Conservation (phyloP, 2,888 invertebrate species). For the Ichneumon xanthorius region DNA sequence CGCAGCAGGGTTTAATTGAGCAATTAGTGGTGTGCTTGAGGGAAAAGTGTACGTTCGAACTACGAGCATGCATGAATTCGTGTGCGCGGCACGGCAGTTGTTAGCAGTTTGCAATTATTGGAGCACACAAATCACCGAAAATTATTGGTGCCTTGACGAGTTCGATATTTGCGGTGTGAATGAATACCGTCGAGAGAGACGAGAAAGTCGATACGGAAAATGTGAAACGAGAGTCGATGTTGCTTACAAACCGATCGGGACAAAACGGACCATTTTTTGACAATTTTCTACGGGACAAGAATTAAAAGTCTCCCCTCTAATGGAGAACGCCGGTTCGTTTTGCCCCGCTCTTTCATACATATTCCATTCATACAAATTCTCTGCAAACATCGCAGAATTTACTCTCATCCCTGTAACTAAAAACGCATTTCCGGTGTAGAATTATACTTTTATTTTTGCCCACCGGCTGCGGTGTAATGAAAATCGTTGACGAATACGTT, state of each 20-base stretch:
- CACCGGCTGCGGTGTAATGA: background rate
- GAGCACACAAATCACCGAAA: slow-evolving; percentile 14
- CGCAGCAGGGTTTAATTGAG: slow-evolving; percentile 21
- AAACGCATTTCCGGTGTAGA: background rate
- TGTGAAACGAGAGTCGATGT: background rate
- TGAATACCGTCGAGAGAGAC: slow-evolving; percentile 14
- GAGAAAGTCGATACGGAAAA: slow-evolving; percentile 4
- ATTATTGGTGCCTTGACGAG: slow-evolving; percentile 24
- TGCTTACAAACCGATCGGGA: background rate
- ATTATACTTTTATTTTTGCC: background rate
- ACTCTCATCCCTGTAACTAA: background rate
- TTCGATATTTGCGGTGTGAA: slow-evolving; percentile 24
- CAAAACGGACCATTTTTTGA: background rate
- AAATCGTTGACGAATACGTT: background rate
- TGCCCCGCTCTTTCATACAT: background rate
- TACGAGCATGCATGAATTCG: background rate
- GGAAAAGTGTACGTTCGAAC: slow-evolving; percentile 3
- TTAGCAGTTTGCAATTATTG: slow-evolving; percentile 26
- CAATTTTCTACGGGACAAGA: too few species aligned
- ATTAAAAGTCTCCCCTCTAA: too few species aligned
- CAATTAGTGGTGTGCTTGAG: slow-evolving; percentile 27
- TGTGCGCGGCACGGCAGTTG: background rate
- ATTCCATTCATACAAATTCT: background rate
- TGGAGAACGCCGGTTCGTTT: too few species aligned
- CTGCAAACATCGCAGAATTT: background rate